Conservation (phyloP, 2,797 vertebrate species). For the Emys orbicularis region DNA sequence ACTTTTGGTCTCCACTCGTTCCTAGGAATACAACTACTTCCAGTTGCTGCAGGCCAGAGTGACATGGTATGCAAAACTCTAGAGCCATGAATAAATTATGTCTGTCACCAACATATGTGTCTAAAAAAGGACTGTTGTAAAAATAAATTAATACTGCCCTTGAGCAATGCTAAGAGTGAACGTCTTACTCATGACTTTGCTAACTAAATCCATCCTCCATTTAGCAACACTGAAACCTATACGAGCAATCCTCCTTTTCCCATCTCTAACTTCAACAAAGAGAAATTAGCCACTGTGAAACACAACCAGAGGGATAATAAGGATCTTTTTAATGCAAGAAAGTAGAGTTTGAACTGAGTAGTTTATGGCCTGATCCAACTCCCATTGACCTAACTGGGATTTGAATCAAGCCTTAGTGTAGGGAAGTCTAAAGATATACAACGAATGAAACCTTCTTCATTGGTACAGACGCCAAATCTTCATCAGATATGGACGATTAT, state of each 20-base stretch:
- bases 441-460: neutral
- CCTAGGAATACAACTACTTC: conserved; percentile 63
- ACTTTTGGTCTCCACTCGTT: conserved; percentile 51
- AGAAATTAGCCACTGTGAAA: neutral
- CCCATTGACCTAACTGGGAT: neutral
- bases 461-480: neutral
- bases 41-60: conserved; percentile 29
- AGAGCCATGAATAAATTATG: conserved; percentile 68
- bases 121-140: conserved; percentile 54
- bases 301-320: neutral
- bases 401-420: neutral
- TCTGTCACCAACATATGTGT: conserved; percentile 50
- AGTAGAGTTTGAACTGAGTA: neutral
- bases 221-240: conserved; percentile 17
- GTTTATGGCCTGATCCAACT: neutral
- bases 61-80: conserved; percentile 48
- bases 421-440: neutral
- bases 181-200: conserved; percentile 27
- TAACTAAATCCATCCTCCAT: conserved; percentile 35
- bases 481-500: neutral
- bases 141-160: conserved; percentile 68
- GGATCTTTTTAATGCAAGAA: neutral
- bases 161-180: conserved; percentile 48
- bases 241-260: neutral
- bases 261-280: neutral